These are phyloP conservation scores for Mareca penelope DNA, from an alignment of 2,797 vertebrate genomes.

Conservation along the genomic window DNA sequence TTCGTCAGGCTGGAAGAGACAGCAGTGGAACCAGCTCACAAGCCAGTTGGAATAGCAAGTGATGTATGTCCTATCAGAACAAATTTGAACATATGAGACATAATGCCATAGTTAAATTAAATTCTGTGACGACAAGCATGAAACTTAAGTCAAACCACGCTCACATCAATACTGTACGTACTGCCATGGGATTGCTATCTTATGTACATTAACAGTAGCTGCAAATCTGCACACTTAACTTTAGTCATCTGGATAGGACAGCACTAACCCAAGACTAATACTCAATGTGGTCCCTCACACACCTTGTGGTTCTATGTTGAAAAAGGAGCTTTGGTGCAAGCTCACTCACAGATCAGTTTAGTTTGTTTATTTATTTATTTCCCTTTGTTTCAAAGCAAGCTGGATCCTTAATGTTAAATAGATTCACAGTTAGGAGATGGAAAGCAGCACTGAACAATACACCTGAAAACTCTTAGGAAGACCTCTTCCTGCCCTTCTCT, in stretches of 20 bases:
- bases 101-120: neutral
- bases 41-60: neutral
- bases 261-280: neutral
- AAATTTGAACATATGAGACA: fast-evolving
- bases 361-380: no score
- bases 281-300: neutral
- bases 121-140: neutral
- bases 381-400: neutral
- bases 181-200: fast-evolving
- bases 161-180: fast-evolving
- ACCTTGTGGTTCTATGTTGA: neutral
- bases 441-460: neutral
- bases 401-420: neutral
- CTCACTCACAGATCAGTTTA: neutral
- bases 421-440: neutral
- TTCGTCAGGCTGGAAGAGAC: neutral
- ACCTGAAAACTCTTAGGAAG: neutral
- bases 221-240: neutral
- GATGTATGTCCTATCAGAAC: fast-evolving
- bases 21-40: neutral
- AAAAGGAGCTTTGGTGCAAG: neutral
- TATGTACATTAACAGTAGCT: neutral
- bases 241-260: neutral
- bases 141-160: neutral
- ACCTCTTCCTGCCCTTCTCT: neutral